Evolutionary conservation across 1,140 invertebrate species (phyloP).

Genomic region (Aphaenogaster floridana): DNA sequence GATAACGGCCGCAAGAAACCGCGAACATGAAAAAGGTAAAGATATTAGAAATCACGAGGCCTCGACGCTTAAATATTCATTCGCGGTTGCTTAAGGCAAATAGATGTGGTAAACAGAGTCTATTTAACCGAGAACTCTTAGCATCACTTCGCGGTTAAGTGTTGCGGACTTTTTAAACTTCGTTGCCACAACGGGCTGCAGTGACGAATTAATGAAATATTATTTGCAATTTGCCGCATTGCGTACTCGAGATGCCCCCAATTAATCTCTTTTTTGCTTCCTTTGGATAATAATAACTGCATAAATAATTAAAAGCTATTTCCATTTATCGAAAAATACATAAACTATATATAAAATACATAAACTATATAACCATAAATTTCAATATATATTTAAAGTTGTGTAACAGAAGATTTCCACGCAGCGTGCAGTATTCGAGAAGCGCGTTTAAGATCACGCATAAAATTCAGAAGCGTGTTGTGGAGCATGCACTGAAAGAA

Average conservation of each 20-base stretch:
- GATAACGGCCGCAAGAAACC: constrained; percentile 51
- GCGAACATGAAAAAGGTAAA: constrained; percentile 36
- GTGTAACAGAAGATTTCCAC: not conserved
- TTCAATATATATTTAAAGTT: not conserved
- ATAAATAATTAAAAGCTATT: not conserved
- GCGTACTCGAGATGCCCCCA: not conserved
- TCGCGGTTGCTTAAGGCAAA: constrained; percentile 44
- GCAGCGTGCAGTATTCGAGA: not conserved
- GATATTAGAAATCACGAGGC: constrained; percentile 68
- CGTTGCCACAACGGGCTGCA: not conserved
- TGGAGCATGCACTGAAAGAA: no score
- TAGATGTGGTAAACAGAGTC: constrained; percentile 38
- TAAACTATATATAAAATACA: not conserved
- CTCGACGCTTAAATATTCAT: constrained; percentile 73
- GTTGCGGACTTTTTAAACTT: not conserved
- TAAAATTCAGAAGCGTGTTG: not conserved
- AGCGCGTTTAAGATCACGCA: not conserved
- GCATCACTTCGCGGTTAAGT: not conserved
- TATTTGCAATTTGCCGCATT: not conserved
- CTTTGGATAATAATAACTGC: constrained; percentile 12
- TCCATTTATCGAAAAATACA: not conserved
- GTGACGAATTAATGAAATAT: constrained; percentile 15
- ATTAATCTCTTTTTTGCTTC: not conserved
- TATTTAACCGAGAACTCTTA: constrained; percentile 57
- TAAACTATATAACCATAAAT: not conserved